Evolutionary conservation across 2,888 invertebrate genomes (phyloP).

Genomic region (Colletes collaris): DNA sequence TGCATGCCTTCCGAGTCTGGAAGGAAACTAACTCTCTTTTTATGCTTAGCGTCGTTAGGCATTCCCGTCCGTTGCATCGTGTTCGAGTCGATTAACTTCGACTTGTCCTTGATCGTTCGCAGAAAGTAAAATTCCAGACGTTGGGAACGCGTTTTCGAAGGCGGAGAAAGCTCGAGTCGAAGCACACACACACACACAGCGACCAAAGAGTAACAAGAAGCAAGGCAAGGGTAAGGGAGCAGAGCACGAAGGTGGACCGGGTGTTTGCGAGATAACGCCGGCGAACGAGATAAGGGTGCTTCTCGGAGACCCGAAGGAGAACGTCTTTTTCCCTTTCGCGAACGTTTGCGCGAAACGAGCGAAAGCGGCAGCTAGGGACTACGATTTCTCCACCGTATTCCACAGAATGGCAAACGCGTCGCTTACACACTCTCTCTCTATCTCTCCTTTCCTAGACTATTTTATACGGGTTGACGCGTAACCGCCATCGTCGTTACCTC

Average conservation of each 20-base stretch:
- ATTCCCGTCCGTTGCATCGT: no score
- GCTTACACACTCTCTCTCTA: slow-evolving; percentile 10
- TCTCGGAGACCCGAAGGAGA: slow-evolving; percentile 51
- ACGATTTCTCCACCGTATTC: slow-evolving; percentile 55
- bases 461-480: slow-evolving; percentile 32
- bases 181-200: not conserved
- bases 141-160: not conserved
- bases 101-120: no score
- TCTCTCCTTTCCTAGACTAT: slow-evolving; percentile 41
- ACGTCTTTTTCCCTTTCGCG: slow-evolving; percentile 52
- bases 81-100: no score
- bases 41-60: no score
- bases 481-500: slow-evolving; percentile 3
- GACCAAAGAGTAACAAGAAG: not conserved
- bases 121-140: not conserved
- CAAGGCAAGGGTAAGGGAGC: slow-evolving; percentile 1
- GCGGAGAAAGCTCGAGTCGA: not conserved
- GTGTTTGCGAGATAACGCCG: slow-evolving; percentile 56
- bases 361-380: slow-evolving; percentile 27
- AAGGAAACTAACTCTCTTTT: no score
- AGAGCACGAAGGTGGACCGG: slow-evolving; percentile 9
- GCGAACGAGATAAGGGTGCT: slow-evolving; percentile 58
- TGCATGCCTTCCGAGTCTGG: no score
- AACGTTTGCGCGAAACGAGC: slow-evolving; percentile 62
- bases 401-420: slow-evolving; percentile 53